phyloP scores from a whole-genome alignment of 2,797 vertebrate species.

The Florisuga fusca region DNA sequence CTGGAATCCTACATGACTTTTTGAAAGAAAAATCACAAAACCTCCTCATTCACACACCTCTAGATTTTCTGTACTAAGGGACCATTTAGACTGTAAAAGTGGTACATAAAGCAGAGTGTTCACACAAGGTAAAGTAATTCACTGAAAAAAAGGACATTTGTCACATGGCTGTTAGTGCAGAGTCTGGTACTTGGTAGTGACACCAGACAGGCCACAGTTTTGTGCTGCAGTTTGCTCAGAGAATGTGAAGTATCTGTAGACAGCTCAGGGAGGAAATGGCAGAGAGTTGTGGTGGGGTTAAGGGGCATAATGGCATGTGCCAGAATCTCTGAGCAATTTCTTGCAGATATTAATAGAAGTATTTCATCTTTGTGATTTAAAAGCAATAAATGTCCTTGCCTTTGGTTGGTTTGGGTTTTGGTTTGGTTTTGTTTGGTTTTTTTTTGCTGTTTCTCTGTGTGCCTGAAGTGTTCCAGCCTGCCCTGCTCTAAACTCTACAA shows the following conservation, averaged over 20 bases:
- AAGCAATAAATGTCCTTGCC: neutral
- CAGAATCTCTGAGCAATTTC: neutral
- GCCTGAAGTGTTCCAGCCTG: neutral
- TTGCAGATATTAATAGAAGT: neutral
- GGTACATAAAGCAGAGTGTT: neutral
- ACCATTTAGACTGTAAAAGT: neutral
- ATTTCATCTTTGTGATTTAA: slow-evolving; percentile 5
- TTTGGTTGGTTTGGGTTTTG: neutral
- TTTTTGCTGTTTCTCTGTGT: neutral
- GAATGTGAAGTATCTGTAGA: neutral
- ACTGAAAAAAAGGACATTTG: neutral
- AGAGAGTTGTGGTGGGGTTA: slow-evolving; percentile 8
- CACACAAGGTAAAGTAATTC: neutral
- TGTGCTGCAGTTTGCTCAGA: neutral
- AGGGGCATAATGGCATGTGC: neutral
- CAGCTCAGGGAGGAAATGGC: neutral
- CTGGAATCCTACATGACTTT: neutral
- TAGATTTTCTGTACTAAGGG: neutral
- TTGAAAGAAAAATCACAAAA: neutral
- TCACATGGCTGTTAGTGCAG: neutral
- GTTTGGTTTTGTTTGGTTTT: too few species aligned
- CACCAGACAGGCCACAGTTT: neutral
- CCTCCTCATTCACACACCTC: neutral
- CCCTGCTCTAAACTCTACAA: neutral
- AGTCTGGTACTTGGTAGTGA: slow-evolving; percentile 9